Evolutionary conservation across 2,888 invertebrate genomes (phyloP).

Genomic region (Cinara cedri): DNA sequence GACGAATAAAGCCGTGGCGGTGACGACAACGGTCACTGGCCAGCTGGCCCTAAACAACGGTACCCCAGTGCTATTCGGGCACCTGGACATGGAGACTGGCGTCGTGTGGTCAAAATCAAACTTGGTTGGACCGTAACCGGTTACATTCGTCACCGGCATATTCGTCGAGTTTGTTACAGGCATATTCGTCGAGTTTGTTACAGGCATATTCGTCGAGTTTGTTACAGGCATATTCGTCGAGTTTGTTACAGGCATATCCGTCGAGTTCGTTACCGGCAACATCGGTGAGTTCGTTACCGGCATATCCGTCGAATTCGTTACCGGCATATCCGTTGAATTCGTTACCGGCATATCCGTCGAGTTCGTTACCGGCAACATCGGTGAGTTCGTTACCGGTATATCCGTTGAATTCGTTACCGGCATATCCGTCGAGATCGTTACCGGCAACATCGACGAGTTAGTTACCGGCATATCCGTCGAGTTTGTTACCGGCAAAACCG

Average conservation of each 20-base stretch:
- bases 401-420: too few species aligned
- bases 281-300: background rate
- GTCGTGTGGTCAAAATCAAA: slow-evolving; percentile 19
- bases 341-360: background rate
- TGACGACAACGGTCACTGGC: too few species aligned
- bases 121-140: background rate
- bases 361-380: background rate
- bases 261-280: too few species aligned
- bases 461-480: too few species aligned
- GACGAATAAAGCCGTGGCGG: background rate
- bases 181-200: background rate
- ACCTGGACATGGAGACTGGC: background rate
- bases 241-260: too few species aligned
- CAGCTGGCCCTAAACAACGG: background rate
- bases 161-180: accelerated
- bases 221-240: too few species aligned
- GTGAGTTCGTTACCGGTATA: background rate
- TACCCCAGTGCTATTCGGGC: background rate
- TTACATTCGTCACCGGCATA: too few species aligned
- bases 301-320: background rate
- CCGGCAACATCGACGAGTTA: background rate
- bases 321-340: background rate
- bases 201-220: too few species aligned
- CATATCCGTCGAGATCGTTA: background rate
- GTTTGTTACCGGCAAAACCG: too few species aligned